A percentile compares a stretch with the other conserved stretches of the same genome.
These are phyloP conservation scores for Caradrina kadenii DNA, from an alignment of 2,888 invertebrate genomes.

Conservation along the genomic window DNA sequence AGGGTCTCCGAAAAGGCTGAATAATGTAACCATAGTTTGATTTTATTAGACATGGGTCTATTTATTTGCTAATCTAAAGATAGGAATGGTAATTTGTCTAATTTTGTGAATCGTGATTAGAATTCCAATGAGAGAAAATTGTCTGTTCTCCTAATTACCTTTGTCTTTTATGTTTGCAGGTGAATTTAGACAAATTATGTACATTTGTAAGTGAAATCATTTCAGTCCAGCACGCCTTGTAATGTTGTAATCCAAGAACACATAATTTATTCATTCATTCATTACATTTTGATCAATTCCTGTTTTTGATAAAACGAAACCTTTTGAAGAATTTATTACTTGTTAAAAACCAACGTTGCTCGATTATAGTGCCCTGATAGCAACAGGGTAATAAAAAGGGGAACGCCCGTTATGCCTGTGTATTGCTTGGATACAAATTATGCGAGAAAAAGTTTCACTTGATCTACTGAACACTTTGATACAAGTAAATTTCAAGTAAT, in stretches of 20 bases:
- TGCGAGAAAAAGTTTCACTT: background rate
- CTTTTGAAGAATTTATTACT: background rate
- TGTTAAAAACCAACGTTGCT: background rate
- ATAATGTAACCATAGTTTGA: slow-evolving; percentile 12
- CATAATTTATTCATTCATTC: background rate
- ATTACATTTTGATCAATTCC: background rate
- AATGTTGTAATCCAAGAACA: background rate
- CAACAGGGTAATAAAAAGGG: background rate
- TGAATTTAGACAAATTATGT: background rate
- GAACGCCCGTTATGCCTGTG: background rate
- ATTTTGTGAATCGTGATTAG: background rate
- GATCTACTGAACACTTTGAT: background rate
- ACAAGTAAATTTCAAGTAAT: background rate
- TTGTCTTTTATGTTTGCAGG: background rate
- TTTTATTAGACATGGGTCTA: background rate
- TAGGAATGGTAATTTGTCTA: background rate
- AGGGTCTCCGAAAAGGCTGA: background rate
- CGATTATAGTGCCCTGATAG: slow-evolving; percentile 17
- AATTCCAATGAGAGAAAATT: background rate
- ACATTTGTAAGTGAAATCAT: background rate
- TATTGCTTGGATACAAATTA: background rate
- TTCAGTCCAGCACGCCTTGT: background rate
- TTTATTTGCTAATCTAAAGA: background rate
- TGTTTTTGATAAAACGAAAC: background rate
- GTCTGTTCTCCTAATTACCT: background rate